Evolutionary conservation across 2,797 vertebrate genomes (phyloP).

Genomic region (Pogoniulus pusillus): DNA sequence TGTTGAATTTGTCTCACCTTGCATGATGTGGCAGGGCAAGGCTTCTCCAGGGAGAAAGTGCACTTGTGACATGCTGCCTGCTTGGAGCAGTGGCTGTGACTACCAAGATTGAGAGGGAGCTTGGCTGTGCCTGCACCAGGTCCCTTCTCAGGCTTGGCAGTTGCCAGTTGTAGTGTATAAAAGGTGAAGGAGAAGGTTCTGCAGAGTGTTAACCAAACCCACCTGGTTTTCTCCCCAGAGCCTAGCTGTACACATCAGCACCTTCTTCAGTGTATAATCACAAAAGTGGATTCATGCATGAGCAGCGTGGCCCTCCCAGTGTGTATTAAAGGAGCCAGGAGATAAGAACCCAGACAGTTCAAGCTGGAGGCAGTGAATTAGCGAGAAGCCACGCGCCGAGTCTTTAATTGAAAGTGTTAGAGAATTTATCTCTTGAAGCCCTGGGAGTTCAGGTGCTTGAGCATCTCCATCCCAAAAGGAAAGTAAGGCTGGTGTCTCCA

Average conservation of each 20-base stretch:
- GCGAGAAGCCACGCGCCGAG: not conserved
- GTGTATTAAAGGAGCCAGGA: not conserved
- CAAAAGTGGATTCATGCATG: not conserved
- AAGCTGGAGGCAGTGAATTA: not conserved
- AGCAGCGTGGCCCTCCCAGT: not conserved
- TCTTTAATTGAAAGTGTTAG: constrained; percentile 24
- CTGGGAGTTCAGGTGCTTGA: not conserved
- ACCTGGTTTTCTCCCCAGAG: not conserved
- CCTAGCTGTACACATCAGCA: not conserved
- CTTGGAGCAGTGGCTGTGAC: not conserved
- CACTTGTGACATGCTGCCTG: fast-evolving
- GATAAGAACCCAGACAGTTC: not conserved
- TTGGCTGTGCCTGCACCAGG: not conserved
- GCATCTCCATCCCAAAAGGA: not conserved
- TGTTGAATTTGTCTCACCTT: not conserved
- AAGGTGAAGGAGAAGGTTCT: not conserved
- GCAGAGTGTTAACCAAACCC: not conserved
- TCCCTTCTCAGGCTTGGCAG: not conserved
- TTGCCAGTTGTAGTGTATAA: not conserved
- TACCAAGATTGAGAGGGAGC: not conserved
- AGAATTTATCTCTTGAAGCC: not conserved
- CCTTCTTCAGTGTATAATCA: not conserved
- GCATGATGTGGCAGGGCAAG: not conserved
- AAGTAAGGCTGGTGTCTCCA: not conserved
- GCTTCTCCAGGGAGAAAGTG: not conserved